Evolutionary conservation across 2,797 vertebrate genomes (phyloP).

Genomic region (Arnoldichthys spilopterus): DNA sequence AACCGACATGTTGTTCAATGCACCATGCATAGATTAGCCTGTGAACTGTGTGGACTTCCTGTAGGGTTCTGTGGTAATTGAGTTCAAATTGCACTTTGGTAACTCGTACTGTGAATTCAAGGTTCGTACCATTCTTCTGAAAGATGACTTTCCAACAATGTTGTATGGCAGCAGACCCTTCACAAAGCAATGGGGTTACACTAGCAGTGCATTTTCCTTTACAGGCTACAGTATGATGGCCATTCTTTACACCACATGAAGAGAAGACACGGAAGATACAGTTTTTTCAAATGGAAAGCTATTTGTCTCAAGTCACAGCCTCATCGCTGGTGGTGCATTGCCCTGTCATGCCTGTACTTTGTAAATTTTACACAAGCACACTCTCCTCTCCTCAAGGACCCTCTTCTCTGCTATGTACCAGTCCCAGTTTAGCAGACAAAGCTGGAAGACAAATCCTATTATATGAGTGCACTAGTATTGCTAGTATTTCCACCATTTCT

Average conservation of each 20-base stretch:
- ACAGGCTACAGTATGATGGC: too few relatives aligned
- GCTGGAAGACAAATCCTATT: not conserved
- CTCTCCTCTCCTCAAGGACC: not conserved
- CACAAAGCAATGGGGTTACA: not conserved
- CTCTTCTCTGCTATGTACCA: not conserved
- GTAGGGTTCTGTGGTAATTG: too few relatives aligned
- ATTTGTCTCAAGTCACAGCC: too few relatives aligned
- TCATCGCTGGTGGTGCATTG: too few relatives aligned
- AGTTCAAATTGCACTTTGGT: too few relatives aligned
- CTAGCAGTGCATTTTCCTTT: not conserved
- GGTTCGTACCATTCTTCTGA: not conserved
- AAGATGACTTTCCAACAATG: not conserved
- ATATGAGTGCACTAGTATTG: not conserved
- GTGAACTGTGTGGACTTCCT: too few relatives aligned
- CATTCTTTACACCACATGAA: too few relatives aligned
- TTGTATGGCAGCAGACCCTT: slow-evolving; percentile 15
- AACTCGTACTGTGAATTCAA: too few relatives aligned
- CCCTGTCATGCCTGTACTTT: not conserved
- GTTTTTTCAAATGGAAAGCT: too few relatives aligned
- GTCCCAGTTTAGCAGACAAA: not conserved
- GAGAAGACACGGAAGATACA: too few relatives aligned
- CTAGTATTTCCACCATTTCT: not conserved
- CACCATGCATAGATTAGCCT: too few relatives aligned
- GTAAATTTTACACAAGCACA: not conserved
- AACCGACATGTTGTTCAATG: slow-evolving; percentile 13